Base-by-base conservation (phyloP, 2,888 invertebrate species). In the Gymnosoma rotundatum region DNA sequence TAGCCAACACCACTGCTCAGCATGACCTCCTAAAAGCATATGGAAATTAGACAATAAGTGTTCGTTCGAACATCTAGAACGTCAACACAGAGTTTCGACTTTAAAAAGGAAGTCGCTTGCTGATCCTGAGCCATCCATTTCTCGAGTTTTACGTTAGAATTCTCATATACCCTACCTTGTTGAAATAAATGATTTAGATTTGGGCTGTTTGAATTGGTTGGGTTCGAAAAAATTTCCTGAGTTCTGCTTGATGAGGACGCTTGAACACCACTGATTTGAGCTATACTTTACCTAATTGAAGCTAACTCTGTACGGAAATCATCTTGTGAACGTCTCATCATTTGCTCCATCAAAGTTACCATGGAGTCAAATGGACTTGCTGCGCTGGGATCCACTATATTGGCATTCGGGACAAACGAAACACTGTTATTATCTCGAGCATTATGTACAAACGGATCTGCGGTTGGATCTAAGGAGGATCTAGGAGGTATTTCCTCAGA, bases 1-100 rank as follows among this genome's bases (percentile, higher is more conserved):
- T 0, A 67, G 32, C 80, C 80, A 80, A 38, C 69, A 80, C 80
- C 80, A 74, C 10, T 61, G 58, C 18, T 80, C 74, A 2, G 74
- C 74, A 14, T 45, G 67, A 42, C 60, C 74, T 42, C 16, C 67
- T 2, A 80, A 12, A 9, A 80, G 42, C 9, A 74, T 20, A 5
- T 67, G 80, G 25, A 74, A 80, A 45, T 74, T 66, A 2, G 61
- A 54, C 18, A 78, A 25, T 9, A 78, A 36, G 18, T 64, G 63
- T 18, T 64, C 70, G 4, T 32, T 7, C 3, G 45, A 63, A 36
- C 70, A 78, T 32, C 63, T 61, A 20, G 38, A 54, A 5, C 54
- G 21, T 14, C 6, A 32, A 12, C 64, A 56, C 38, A 32, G 14
- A 1, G 74, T 74, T 14, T 48, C 70, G 9, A 61, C 25, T 18